These are phyloP conservation scores for Cheilosia urbana DNA, from an alignment of 2,888 invertebrate species.

Conservation along the genomic window DNA sequence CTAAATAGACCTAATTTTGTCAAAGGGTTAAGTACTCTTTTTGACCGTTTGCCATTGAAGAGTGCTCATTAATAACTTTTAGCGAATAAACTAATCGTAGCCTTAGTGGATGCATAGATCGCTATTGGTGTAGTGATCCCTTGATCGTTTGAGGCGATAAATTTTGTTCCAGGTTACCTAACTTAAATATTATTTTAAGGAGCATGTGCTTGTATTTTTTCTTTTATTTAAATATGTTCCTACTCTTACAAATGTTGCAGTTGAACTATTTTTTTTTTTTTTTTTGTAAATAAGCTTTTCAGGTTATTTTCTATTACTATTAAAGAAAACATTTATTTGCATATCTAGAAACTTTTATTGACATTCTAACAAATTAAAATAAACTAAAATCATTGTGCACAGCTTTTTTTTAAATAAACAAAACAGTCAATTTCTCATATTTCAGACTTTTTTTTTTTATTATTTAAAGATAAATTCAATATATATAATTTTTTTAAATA, in stretches of 20 bases:
- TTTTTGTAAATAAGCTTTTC: conserved; percentile 5
- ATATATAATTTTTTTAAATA: conserved; percentile 9
- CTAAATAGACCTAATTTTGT: no score
- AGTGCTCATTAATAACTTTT: no score
- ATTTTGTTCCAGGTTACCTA: no score
- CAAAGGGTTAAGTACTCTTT: no score
- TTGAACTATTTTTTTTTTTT: background rate
- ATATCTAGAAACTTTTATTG: background rate
- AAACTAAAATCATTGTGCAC: conserved; percentile 76
- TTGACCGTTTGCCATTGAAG: no score
- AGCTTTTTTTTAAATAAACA: conserved; percentile 33
- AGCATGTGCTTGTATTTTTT: conserved; percentile 38
- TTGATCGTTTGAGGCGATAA: no score
- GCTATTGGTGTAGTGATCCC: no score
- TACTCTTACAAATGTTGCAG: conserved; percentile 1
- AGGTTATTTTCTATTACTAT: background rate
- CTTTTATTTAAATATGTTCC: background rate
- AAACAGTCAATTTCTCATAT: conserved; percentile 16
- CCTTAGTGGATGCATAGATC: no score
- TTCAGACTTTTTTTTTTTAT: conserved; percentile 25
- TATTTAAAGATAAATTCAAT: conserved; percentile 7
- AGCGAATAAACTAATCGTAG: no score
- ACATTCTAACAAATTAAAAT: conserved; percentile 23
- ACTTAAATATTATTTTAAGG: background rate
- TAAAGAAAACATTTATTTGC: conserved; percentile 3